Base-by-base conservation (phyloP, 2,113 vertebrate species). In the Gymnocephalus cernua region DNA sequence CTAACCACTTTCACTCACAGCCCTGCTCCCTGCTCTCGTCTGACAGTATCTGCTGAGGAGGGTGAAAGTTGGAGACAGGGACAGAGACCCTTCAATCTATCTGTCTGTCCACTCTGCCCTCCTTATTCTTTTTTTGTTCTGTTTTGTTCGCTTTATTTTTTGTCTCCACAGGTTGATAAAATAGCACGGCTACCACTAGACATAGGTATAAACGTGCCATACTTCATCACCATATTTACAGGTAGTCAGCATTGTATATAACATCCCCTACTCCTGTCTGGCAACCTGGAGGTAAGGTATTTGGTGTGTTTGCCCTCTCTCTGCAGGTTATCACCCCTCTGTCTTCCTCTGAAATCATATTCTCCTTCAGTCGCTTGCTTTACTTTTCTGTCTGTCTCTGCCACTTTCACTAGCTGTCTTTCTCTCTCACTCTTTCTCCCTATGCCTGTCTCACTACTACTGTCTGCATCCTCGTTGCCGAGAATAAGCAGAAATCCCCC, bases 11-110 rank as follows among this genome's bases (percentile, higher is more conserved):
- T 66, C 53, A 59, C 62, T 85, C 64, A 45, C 64, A 53, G 63
- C 69, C 16, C 16, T 53, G 79, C 81, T 71, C 86, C 25, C 72
- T 77, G 78, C 74, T 56, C 79, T 47, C 66, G 1, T 81, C 79
- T 86, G 89, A 91, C 91, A 84, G 72, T 82, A 77, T 90, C 83
- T 87, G 83, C 81, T 81, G 87, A 89, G 69, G 66, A 80, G 68
- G 84, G 45, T 82, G 78, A 86, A 86, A 83, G 88, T 90, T 86
- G 25, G 77, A 88, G 78, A 79, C 76, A 57, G 69, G 56, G 72
- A 88, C 79, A 51, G 62, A 82, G 51, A 74, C 67, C 80, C 41
- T 82, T 74, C 61, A 79, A 54, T 69, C 38, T 67, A 48, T 51
- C 62, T 70, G 69, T 80, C 80, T 58, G 76, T 77, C 71, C 72